Evolutionary conservation across 2,888 invertebrate species (phyloP), one percentile per base, ranked within the genome.

Genomic region (Athrips mouffetella): DNA sequence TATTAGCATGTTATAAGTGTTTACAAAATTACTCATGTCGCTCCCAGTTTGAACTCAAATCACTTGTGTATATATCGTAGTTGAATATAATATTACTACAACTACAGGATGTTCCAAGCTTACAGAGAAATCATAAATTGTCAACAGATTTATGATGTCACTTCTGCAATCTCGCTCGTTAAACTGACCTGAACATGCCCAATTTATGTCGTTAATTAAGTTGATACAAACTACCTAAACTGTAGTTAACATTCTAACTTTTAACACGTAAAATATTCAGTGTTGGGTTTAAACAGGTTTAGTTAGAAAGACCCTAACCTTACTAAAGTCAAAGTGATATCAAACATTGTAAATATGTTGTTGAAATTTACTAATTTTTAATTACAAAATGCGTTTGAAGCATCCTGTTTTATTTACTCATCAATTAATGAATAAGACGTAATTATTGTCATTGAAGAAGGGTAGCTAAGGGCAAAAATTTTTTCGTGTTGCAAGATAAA

Each of bases 401-500:
- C n/a, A 42, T 18, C 11, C 18, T 30, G 20, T 29, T 41, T 41
- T 16, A 18, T 11, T 25, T 16, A 18, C 18, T 25, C 15, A 29
- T 29, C 25, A 42, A 29, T 29, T 6, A 41, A 18, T 16, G n/a
- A 16, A 29, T 20, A 23, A 8, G 39, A 20, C 31, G 2, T 13
- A 11, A 11, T 30, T 29, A 29, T 21, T 15, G 2, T 40, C 23
- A 23, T 40, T 40, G 13, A 21, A 23, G 39, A 40, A 40, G 23
- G 23, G 39, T 2, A 13, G n/a, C 23, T 23, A 7, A 39, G 23
- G 3, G 3, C 3, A 6, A 13, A 6, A 44, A 35, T 53, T 50
- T 31, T 15, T 46, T 57, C 47, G 39, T 57, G 37, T 48, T n/a
- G 1, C 10, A 30, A 42, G 25, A 62, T 52, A 62, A 80, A 79